Percentiles rank a stretch among this genome's conserved stretches.
phyloP scores from a whole-genome alignment of 2,888 invertebrate species.

The Tetheella fluctuosa region DNA sequence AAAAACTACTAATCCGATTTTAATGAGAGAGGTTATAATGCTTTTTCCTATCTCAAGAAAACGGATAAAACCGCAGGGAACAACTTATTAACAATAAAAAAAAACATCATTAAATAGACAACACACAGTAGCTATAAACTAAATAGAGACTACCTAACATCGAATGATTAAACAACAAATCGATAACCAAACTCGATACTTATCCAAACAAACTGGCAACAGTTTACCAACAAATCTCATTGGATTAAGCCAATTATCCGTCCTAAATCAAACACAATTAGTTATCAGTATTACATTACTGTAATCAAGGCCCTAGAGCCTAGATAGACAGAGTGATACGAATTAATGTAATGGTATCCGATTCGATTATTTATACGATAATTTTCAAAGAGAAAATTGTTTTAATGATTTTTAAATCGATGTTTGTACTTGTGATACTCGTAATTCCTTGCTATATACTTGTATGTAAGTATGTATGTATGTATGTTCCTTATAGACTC shows the following conservation, averaged over 20 bases:
- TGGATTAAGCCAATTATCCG: neutral
- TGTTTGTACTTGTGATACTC: neutral
- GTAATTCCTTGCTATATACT: neutral
- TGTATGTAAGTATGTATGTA: too few species aligned
- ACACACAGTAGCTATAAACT: too few species aligned
- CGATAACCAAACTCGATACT: neutral
- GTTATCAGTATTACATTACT: slow-evolving; percentile 9
- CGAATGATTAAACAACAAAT: neutral
- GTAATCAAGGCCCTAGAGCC: neutral
- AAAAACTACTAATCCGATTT: too few species aligned
- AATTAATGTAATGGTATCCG: neutral
- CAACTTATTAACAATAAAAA: too few species aligned
- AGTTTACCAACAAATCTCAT: neutral
- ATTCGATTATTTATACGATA: neutral
- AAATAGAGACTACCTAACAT: neutral
- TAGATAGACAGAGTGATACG: neutral
- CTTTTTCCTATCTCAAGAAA: too few species aligned
- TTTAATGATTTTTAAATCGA: neutral
- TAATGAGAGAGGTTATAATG: too few species aligned
- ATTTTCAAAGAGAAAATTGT: neutral
- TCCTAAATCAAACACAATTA: neutral
- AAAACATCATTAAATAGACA: too few species aligned
- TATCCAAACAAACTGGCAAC: slow-evolving; percentile 6
- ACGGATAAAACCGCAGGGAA: too few species aligned
- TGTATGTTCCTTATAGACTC: too few species aligned